Base-by-base conservation (phyloP, 2,888 invertebrate species). In the Plutella xylostella region DNA sequence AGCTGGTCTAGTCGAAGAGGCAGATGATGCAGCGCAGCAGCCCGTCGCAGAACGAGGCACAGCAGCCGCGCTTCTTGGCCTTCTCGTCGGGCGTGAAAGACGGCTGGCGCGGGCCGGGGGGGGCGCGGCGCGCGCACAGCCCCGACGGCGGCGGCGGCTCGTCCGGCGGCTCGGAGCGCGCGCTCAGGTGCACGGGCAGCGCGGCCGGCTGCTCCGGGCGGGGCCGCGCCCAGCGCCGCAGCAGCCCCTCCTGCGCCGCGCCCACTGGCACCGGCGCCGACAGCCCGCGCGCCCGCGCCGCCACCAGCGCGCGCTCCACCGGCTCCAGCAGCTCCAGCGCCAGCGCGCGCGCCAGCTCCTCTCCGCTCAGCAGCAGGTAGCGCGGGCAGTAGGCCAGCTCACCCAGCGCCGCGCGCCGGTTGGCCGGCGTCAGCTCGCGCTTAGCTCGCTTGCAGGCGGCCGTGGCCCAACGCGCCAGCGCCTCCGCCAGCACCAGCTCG, bases 301-400 rank as follows among this genome's bases (percentile, higher is more conserved):
- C 54, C 34, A 84, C 83, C 43, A 85, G 54, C 42, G 77, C 68
- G 1, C 83, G 72, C 53, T 85, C 83, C 61, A 80, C 72, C 2
- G 84, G 82, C 55, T 83, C 79, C 47, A 85, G 51, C 42, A 84
- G 52, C 53, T 85, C 85, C 45, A 78, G 51, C 0, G 56, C 71
- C 38, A 79, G 51, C 14, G 87, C 88, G 1, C 88, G 87, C 18
- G 85, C 82, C 43, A 92, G 88, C 50, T 90, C 89, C 42, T 85
- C 86, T 9, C 88, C 86, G 11, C 82, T 76, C 84, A 93, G 88
- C 40, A 90, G 68, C 49, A 91, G 80, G 57, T 91, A 92, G 7
- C 91, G 83, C 14, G 89, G 88, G 51, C 87, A 85, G 58, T 87
- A 90, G 19, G 88, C 73, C 15, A 86, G 67, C 48, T 80, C 84